phyloP scores from a whole-genome alignment of 2,888 invertebrate species.

The Himalopsyche kuldschensis region DNA sequence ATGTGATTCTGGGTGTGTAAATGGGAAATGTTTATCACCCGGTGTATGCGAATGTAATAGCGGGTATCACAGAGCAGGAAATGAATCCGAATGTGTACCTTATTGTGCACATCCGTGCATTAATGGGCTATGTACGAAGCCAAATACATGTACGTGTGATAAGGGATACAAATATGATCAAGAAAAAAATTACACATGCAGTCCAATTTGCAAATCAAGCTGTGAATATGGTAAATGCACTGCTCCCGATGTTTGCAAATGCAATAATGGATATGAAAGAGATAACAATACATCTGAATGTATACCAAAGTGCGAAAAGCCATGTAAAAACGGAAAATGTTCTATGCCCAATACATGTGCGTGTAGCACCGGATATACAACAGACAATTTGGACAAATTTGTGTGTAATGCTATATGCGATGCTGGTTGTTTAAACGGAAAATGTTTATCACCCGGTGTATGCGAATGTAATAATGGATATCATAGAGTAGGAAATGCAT shows the following conservation, averaged over 20 bases:
- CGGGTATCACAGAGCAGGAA: conserved; percentile 20
- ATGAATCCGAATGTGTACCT: conserved; percentile 44
- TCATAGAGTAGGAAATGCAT: conserved; percentile 32
- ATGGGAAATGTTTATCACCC: conserved; percentile 29
- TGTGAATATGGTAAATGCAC: conserved; percentile 21
- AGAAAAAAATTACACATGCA: conserved; percentile 5
- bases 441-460: conserved; percentile 30
- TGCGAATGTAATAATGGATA: conserved; percentile 24
- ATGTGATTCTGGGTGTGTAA: background rate
- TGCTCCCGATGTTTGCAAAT: conserved; percentile 25
- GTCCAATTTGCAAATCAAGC: conserved; percentile 27
- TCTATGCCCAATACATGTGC: background rate
- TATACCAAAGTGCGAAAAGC: conserved; percentile 27
- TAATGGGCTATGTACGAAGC: conserved; percentile 39
- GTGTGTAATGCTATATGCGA: background rate
- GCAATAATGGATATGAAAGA: conserved; percentile 17
- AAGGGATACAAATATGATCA: conserved; percentile 32
- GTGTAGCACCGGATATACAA: background rate
- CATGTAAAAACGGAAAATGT: conserved; percentile 27
- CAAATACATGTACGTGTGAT: conserved; percentile 40
- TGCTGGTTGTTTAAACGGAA: background rate
- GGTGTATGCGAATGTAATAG: conserved; percentile 21
- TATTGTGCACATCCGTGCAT: conserved; percentile 43
- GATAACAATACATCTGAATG: conserved; percentile 4
- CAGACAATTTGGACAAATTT: conserved; percentile 4